Evolutionary conservation across 2,888 invertebrate species (phyloP).

Genomic region (Drosophila neonasuta): DNA sequence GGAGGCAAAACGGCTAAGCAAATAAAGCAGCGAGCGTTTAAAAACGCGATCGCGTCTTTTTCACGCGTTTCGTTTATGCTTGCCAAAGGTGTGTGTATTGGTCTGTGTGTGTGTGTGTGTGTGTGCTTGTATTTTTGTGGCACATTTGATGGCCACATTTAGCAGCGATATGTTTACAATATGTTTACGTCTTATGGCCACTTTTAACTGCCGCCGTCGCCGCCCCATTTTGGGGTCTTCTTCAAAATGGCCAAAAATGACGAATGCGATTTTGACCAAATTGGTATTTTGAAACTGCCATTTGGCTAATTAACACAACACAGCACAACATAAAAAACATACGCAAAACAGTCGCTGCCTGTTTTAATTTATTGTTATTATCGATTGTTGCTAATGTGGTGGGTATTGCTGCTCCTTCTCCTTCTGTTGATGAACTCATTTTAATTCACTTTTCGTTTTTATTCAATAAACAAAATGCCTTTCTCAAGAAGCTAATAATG

Average conservation of each 20-base stretch:
- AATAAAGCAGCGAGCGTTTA: constrained; percentile 34
- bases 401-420: not conserved
- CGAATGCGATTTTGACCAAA: constrained; percentile 42
- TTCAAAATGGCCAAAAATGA: constrained; percentile 14
- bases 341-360: constrained; percentile 20
- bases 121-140: constrained; percentile 20
- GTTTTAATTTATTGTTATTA: constrained; percentile 46
- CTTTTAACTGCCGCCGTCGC: constrained; percentile 16
- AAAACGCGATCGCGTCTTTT: constrained; percentile 48
- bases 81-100: no score
- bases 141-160: constrained; percentile 32
- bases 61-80: constrained; percentile 26
- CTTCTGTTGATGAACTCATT: constrained; percentile 50
- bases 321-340: constrained; percentile 4
- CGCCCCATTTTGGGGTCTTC: constrained; percentile 26
- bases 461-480: constrained; percentile 33
- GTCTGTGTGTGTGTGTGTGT: constrained; percentile 1
- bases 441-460: constrained; percentile 39
- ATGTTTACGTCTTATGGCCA: constrained; percentile 27
- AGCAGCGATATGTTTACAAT: constrained; percentile 27
- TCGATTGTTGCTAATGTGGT: constrained; percentile 45
- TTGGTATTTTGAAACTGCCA: constrained; percentile 51
- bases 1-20: constrained; percentile 24
- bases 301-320: constrained; percentile 62
- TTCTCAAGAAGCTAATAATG: not conserved